phyloP scores from a whole-genome alignment of 2,888 invertebrate genomes.

The Monochamus alternatus region DNA sequence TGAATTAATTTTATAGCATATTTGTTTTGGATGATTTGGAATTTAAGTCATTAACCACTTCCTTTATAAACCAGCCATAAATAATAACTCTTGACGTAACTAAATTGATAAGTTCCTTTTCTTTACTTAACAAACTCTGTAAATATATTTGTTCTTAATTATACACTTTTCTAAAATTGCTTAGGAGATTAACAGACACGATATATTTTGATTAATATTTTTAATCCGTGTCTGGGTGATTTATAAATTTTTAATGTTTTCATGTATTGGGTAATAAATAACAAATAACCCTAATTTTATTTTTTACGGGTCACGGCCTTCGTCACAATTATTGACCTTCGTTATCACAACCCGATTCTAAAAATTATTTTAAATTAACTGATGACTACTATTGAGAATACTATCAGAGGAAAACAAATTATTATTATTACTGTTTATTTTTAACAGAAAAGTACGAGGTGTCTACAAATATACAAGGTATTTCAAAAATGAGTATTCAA shows the following conservation, averaged over 20 bases:
- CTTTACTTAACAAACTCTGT: background rate
- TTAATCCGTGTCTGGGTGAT: background rate
- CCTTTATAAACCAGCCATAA: background rate
- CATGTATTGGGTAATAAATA: slow-evolving; percentile 1
- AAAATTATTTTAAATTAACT: slow-evolving; percentile 8
- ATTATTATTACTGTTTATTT: too few species aligned
- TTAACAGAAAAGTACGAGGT: too few species aligned
- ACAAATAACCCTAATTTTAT: slow-evolving; percentile 10
- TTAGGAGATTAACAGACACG: background rate
- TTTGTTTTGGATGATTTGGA: background rate
- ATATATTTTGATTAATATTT: background rate
- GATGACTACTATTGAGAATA: background rate
- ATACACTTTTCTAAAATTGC: background rate
- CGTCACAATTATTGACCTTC: background rate
- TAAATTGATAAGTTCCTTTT: background rate
- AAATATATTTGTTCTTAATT: background rate
- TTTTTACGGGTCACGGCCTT: background rate
- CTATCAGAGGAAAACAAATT: background rate
- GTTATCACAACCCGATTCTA: background rate
- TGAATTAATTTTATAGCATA: slow-evolving; percentile 5
- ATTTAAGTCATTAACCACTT: background rate
- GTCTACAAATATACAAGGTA: too few species aligned
- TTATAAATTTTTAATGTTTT: slow-evolving; percentile 3
- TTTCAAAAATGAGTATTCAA: too few species aligned
- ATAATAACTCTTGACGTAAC: background rate